A percentile compares a stretch with the other conserved stretches of the same genome.
These are phyloP conservation scores for Galeopsomyia nigrocyanea DNA, from an alignment of 2,888 invertebrate species.

Conservation along the genomic window DNA sequence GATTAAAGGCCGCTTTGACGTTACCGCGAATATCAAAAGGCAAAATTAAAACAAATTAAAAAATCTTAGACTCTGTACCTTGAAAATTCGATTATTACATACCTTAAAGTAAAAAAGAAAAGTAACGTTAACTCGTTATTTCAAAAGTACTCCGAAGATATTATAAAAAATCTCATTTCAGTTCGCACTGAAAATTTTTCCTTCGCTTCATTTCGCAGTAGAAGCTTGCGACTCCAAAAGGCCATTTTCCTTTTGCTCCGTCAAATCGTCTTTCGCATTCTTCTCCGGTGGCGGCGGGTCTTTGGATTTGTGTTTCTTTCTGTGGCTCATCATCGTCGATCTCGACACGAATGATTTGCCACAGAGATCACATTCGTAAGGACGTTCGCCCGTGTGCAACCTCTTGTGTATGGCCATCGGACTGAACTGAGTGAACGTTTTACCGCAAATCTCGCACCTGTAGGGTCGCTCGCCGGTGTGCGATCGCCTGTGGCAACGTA, in stretches of 20 bases:
- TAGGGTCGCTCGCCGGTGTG: slow-evolving; percentile 75
- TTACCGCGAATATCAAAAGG: no score
- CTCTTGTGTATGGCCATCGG: slow-evolving; percentile 76
- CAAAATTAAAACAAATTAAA: no score
- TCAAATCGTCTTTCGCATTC: not conserved
- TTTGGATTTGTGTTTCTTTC: slow-evolving; percentile 70
- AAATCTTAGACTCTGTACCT: no score
- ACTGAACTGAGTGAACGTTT: slow-evolving; percentile 76
- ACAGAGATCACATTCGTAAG: slow-evolving; percentile 74
- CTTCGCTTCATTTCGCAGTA: no score
- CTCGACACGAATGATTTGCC: slow-evolving; percentile 73
- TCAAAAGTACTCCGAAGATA: no score
- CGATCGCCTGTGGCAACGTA: slow-evolving; percentile 73
- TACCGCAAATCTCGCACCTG: slow-evolving; percentile 74
- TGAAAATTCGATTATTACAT: no score
- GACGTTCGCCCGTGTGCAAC: slow-evolving; percentile 75
- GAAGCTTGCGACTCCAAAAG: slow-evolving; percentile 4
- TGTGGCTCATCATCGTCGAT: slow-evolving; percentile 74
- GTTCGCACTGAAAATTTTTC: no score
- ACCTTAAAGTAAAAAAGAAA: no score
- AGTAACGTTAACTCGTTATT: no score
- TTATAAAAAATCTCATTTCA: no score
- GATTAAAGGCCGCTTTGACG: no score
- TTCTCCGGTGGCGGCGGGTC: not conserved
- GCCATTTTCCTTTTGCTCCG: not conserved